phyloP scores from a whole-genome alignment of 2,113 vertebrate species.

The Sander lucioperca region DNA sequence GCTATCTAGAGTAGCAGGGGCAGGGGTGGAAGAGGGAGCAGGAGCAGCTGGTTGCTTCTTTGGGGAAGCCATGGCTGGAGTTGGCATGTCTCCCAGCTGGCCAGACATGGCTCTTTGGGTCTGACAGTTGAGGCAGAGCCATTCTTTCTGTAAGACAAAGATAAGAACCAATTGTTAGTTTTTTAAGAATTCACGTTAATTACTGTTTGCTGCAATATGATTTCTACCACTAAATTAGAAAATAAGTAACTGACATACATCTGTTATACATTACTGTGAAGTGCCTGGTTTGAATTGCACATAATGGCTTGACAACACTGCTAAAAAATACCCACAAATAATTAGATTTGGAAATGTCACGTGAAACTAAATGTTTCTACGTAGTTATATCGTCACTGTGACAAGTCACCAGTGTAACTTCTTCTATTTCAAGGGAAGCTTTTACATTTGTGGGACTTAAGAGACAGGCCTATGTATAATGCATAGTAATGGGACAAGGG shows the following conservation, averaged over 20 bases:
- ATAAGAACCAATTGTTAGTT: conserved; percentile 14
- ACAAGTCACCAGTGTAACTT: conserved; percentile 23
- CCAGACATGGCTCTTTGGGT: conserved; percentile 94
- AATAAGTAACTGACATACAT: not conserved
- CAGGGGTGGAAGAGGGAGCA: conserved; percentile 56
- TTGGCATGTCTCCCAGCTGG: conserved; percentile 89
- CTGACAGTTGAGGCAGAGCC: conserved; percentile 98
- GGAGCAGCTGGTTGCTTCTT: conserved; percentile 79
- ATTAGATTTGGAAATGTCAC: not conserved
- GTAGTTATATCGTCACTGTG: conserved; percentile 39
- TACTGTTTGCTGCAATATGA: not conserved
- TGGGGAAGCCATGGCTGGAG: conserved; percentile 76
- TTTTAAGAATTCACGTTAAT: conserved; percentile 5
- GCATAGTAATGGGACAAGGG: conserved; percentile 71
- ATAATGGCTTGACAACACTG: not conserved
- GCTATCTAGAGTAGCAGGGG: conserved; percentile 76
- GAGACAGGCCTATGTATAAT: conserved; percentile 71
- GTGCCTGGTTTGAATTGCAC: not conserved
- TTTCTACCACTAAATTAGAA: not conserved
- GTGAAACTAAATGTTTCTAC: not conserved
- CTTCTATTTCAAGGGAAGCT: conserved; percentile 71
- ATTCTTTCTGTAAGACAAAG: conserved; percentile 91
- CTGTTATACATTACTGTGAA: not conserved
- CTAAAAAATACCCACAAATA: not conserved
- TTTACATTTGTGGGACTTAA: conserved; percentile 68